Evolutionary conservation across 2,797 vertebrate genomes (phyloP), one percentile per base, ranked within the genome.

Genomic region (Takifugu ocellatus): DNA sequence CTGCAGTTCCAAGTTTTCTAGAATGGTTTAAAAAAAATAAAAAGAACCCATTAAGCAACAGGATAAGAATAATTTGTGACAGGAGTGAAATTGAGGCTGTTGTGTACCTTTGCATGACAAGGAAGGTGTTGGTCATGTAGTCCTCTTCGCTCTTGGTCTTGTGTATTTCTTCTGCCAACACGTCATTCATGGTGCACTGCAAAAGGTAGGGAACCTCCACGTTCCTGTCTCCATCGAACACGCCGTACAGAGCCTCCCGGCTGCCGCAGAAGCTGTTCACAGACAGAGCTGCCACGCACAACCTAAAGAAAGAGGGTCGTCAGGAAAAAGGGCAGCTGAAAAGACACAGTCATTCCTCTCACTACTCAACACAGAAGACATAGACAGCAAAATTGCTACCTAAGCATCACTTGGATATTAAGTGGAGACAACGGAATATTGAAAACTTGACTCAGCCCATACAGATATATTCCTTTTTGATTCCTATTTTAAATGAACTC

Each of bases 171-270:
- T 99, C 97, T 0, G 95, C 94, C 73, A 99, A 79, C 73, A 98
- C 93, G 64, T 99, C 97, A 0, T 95, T 96, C 97, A 98, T 98
- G 0, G 97, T 99, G 75, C 97, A 99, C 84, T 99, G 97, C 57
- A 99, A 83, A 51, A 99, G 91, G 66, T 93, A 98, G 0, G 97
- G 96, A 50, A 99, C 95, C 61, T 99, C 97, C 70, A 96, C 94
- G 0, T 99, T 99, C 50, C 94, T 91, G 80, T 99, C 97, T 0
- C 97, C 97, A 0, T 99, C 97, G n/a, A 99, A 99, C 51, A 99
- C 94, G 0, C 97, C 97, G 0, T 97, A 99, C 54, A 99, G 91
- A 6, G 96, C 97, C 81, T 99, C 97, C 1, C 94, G 91, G 84
- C 89, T 95, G 58, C 95, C 95, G 0, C 94, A 94, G 90, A 98